Percentiles rank a stretch among this genome's conserved stretches.
These are phyloP conservation scores for Odontamblyopus rebecca DNA, from an alignment of 2,797 vertebrate species.

Conservation along the genomic window DNA sequence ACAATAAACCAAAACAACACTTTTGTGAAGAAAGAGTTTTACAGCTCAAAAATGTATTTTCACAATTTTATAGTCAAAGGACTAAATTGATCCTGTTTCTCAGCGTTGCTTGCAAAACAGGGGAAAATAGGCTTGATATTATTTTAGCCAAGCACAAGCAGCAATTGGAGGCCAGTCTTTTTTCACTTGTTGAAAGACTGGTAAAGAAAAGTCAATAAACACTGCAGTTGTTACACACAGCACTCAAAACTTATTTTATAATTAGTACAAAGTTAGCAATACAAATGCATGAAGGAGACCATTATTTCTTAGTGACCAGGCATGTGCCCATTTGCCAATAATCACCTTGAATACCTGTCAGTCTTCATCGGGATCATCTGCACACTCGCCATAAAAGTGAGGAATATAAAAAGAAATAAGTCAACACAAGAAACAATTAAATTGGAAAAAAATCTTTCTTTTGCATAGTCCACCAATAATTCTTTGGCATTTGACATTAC, in stretches of 20 bases:
- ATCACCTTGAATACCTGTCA: conserved; percentile 86
- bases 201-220: neutral
- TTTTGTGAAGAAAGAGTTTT: neutral
- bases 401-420: conserved; percentile 72
- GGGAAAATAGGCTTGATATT: neutral
- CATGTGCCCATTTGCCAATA: conserved; percentile 72
- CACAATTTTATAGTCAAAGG: neutral
- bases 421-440: conserved; percentile 36
- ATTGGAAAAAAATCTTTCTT: neutral
- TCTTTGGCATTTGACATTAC: neutral
- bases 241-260: neutral
- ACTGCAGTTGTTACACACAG: neutral
- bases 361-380: conserved; percentile 79
- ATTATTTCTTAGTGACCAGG: conserved; percentile 23
- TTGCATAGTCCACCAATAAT: neutral
- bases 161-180: no score
- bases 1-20: neutral
- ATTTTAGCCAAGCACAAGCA: neutral
- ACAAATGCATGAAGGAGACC: conserved; percentile 4
- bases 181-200: neutral
- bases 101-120: neutral
- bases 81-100: no score
- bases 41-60: neutral
- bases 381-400: conserved; percentile 82
- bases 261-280: neutral